phyloP scores from a whole-genome alignment of 2,797 vertebrate genomes.

The Antrozous pallidus region DNA sequence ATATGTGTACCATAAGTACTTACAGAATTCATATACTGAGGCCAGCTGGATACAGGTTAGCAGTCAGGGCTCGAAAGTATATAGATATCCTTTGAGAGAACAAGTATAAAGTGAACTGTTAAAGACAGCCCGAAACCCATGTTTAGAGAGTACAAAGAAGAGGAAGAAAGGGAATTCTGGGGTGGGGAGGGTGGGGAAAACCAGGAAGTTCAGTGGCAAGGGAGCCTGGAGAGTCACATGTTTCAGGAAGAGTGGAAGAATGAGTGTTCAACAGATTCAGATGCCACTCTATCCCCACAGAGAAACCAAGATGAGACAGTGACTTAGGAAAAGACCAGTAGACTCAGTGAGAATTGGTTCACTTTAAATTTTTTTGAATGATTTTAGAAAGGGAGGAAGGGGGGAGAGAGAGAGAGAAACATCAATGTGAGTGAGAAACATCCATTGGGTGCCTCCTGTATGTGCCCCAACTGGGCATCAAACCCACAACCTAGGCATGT shows the following conservation, averaged over 20 bases:
- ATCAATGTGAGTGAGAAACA: background rate
- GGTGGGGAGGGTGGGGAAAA: background rate
- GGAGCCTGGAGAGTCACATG: background rate
- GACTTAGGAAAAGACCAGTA: background rate
- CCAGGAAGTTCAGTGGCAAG: background rate
- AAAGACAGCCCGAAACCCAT: background rate
- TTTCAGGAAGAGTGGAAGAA: background rate
- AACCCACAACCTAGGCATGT: background rate
- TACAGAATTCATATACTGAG: background rate
- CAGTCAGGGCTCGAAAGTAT: background rate
- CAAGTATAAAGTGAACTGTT: background rate
- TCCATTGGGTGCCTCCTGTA: background rate
- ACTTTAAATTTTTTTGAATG: background rate
- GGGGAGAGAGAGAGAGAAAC: too few relatives aligned
- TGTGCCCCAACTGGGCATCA: background rate
- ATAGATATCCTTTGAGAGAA: background rate
- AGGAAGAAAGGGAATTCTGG: background rate
- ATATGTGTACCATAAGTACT: background rate
- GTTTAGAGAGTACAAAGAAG: background rate
- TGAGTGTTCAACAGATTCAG: background rate
- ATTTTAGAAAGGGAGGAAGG: background rate
- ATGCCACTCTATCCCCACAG: accelerated
- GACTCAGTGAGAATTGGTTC: background rate
- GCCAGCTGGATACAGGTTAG: background rate
- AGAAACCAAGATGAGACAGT: background rate